Evolutionary conservation across 2,888 invertebrate species (phyloP), one percentile per base, ranked within the genome.

Genomic region (Acrobasis consociella): DNA sequence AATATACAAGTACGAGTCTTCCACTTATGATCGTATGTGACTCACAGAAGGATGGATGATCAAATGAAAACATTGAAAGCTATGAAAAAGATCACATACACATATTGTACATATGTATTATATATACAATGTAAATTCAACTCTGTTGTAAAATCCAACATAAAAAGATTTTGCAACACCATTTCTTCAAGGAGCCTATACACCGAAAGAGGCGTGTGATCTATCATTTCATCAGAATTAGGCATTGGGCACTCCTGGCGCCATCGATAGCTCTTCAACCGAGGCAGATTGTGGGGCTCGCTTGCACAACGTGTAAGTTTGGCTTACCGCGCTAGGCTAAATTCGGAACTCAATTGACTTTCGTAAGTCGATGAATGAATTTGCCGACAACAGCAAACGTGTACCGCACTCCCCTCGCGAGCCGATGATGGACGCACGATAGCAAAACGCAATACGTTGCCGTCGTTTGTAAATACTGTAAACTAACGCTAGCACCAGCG

Each of bases 311-410:
- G 61, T 65, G 69, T 69, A 67, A 72, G 76, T 72, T 74, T 72
- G 84, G 82, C 82, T 81, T 81, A 82, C 80, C 78, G 77, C 78
- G 76, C 81, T 85, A 85, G 77, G 80, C 85, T 85, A 87, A 86
- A 88, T 87, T 84, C 73, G 86, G 85, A 85, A 78, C 83, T 74
- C 81, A 86, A 88, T 87, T 85, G 84, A 86, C 85, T 87, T 84
- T 87, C 77, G 85, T 82, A 85, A 81, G 80, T 74, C 81, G 80
- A 82, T 85, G 82, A 85, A 86, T 85, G 82, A 81, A 85, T 51
- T 79, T 72, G 78, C 78, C 80, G 70, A 74, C 73, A 76, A 64
- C 64, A 65, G 77, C 76, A 77, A 79, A 74, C 70, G 72, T 69
- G 67, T 71, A 69, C 67, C 67, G 67, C 70, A 70, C 78, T 82